A percentile compares a stretch with the other conserved stretches of the same genome.
Evolutionary conservation across 64 coral and sea anemone species (phyloP).

Genomic region (Stylophora pistillata): DNA sequence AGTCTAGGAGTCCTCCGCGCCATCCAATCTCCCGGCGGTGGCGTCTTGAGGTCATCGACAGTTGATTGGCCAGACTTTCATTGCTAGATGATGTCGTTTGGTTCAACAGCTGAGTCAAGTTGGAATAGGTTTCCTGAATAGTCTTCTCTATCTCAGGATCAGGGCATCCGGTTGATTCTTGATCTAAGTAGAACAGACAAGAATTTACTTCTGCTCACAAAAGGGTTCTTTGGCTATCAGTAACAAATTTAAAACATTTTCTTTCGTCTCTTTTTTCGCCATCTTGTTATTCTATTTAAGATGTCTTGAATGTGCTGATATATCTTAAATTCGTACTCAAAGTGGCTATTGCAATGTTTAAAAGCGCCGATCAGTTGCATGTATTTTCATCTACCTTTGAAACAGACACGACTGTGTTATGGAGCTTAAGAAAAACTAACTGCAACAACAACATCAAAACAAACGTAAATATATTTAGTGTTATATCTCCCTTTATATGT

Average conservation of each 20-base stretch:
- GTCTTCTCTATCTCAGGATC: background rate
- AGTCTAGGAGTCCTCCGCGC: background rate
- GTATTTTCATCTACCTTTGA: background rate
- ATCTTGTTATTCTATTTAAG: background rate
- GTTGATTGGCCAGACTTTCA: background rate
- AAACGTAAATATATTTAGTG: background rate
- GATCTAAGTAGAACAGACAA: background rate
- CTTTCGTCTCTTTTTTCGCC: too few species aligned
- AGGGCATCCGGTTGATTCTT: background rate
- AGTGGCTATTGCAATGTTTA: background rate
- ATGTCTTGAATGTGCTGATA: background rate
- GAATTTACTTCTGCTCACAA: background rate
- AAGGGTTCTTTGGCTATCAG: background rate
- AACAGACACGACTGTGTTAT: background rate
- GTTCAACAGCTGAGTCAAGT: background rate
- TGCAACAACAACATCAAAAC: background rate
- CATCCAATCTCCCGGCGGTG: slow-evolving; percentile 8
- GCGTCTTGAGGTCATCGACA: background rate
- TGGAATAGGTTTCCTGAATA: background rate
- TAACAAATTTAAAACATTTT: too few species aligned
- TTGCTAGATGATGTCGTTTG: background rate
- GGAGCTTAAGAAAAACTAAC: background rate
- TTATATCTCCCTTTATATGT: background rate
- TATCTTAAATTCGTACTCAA: too few species aligned
- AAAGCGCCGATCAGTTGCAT: background rate